Percentiles rank a stretch among this genome's conserved stretches.
Evolutionary conservation across 2,113 vertebrate species (phyloP).

Genomic region (Otus sunia): DNA sequence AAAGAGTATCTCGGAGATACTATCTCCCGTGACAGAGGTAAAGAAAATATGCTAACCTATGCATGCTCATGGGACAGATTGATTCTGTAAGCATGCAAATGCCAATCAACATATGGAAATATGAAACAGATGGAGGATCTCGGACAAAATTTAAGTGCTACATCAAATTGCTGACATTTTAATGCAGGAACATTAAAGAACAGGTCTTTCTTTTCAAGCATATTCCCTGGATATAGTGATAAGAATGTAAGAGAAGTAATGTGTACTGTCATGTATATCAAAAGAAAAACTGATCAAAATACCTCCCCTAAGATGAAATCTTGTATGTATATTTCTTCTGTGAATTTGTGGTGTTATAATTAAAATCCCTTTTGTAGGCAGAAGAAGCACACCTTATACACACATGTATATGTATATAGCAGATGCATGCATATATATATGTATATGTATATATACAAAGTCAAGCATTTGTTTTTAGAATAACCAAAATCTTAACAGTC

Average conservation of each 20-base stretch:
- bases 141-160: background rate
- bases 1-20: background rate
- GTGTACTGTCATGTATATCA: background rate
- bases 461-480: background rate
- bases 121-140: background rate
- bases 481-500: background rate
- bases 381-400: background rate
- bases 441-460: background rate
- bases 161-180: background rate
- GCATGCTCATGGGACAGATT: background rate
- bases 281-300: background rate
- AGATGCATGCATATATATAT: background rate
- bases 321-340: background rate
- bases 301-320: background rate
- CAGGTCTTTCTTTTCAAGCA: background rate
- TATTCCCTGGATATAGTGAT: background rate
- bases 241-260: background rate
- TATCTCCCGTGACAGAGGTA: background rate
- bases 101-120: background rate
- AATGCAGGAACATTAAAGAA: background rate
- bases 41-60: background rate
- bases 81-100: background rate
- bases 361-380: background rate
- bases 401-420: background rate
- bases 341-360: background rate